Evolutionary conservation across 2,797 vertebrate species (phyloP).

Genomic region (Sebastes oblongus): DNA sequence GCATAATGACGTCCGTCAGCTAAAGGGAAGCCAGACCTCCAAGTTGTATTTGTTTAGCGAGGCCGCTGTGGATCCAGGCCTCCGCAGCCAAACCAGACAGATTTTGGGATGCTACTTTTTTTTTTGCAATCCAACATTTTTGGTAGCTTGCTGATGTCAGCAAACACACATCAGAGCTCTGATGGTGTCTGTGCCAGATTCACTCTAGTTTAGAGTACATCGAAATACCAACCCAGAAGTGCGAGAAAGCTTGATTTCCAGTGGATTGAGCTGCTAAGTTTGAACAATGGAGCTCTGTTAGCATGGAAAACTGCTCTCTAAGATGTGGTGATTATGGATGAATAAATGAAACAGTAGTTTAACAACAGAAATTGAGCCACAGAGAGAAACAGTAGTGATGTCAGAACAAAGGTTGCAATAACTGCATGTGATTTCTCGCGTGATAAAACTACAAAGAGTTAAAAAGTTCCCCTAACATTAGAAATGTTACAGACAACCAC

Average conservation of each 20-base stretch:
- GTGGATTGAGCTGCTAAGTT: not conserved
- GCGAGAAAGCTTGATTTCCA: not conserved
- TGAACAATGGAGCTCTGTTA: not conserved
- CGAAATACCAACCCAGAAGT: not conserved
- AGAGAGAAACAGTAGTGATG: not conserved
- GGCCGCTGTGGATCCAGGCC: slow-evolving; percentile 46
- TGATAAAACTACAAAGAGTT: slow-evolving; percentile 11
- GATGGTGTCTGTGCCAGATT: slow-evolving; percentile 27
- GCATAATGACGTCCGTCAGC: slow-evolving; percentile 66
- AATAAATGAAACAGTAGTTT: not conserved
- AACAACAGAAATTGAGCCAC: not conserved
- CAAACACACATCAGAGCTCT: slow-evolving; percentile 21
- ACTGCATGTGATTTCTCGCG: slow-evolving; percentile 11
- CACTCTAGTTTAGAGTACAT: not conserved
- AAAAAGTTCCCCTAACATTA: not conserved
- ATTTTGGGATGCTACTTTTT: slow-evolving; percentile 32
- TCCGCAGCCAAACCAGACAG: slow-evolving; percentile 40
- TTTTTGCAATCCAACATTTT: slow-evolving; percentile 22
- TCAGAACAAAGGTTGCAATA: slow-evolving; percentile 7
- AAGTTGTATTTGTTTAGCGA: slow-evolving; percentile 66
- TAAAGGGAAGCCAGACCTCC: slow-evolving; percentile 67
- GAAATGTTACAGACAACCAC: slow-evolving; percentile 4
- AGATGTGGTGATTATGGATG: not conserved
- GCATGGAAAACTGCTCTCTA: not conserved
- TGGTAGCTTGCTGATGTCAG: slow-evolving; percentile 19